Percentiles rank a stretch among this genome's conserved stretches.
Evolutionary conservation across 2,113 vertebrate species (phyloP).

Genomic region (Plecturocebus donacophilus): DNA sequence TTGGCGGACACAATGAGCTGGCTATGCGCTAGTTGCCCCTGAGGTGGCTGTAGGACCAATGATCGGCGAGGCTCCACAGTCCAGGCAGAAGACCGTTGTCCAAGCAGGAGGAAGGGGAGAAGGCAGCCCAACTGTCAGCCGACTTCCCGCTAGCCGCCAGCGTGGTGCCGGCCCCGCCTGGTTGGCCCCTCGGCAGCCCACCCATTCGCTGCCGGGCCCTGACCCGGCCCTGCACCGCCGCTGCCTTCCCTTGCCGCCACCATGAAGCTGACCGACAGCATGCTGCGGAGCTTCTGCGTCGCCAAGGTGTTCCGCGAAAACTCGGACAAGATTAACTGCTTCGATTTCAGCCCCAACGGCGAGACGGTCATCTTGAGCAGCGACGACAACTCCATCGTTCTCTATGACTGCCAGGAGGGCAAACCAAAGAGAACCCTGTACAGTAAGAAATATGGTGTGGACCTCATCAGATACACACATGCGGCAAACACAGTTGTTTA

Average conservation of each 20-base stretch:
- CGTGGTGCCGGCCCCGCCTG: neutral
- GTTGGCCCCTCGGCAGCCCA: neutral
- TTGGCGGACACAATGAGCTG: conserved; percentile 86
- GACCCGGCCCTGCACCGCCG: conserved; percentile 47
- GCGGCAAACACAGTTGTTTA: no score
- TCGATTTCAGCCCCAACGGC: conserved; percentile 98
- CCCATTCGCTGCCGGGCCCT: conserved; percentile 52
- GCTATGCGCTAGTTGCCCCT: conserved; percentile 59
- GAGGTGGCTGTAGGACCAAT: neutral
- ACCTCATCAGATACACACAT: no score
- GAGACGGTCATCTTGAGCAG: conserved; percentile 99
- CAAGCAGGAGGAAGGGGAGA: neutral
- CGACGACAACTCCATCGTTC: conserved; percentile 97
- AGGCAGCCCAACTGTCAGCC: neutral
- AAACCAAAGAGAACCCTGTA: no score
- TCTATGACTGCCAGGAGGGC: conserved; percentile 99
- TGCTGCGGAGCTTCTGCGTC: conserved; percentile 98
- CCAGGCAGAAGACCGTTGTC: neutral
- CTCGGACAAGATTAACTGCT: conserved; percentile 98
- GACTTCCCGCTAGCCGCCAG: neutral
- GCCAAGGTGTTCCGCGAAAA: conserved; percentile 99
- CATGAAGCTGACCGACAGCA: conserved; percentile 99
- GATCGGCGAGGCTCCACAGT: neutral
- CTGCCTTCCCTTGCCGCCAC: conserved; percentile 72
- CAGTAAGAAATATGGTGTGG: no score